phyloP scores from a whole-genome alignment of 1,140 invertebrate genomes.

The Drosophila lowei region DNA sequence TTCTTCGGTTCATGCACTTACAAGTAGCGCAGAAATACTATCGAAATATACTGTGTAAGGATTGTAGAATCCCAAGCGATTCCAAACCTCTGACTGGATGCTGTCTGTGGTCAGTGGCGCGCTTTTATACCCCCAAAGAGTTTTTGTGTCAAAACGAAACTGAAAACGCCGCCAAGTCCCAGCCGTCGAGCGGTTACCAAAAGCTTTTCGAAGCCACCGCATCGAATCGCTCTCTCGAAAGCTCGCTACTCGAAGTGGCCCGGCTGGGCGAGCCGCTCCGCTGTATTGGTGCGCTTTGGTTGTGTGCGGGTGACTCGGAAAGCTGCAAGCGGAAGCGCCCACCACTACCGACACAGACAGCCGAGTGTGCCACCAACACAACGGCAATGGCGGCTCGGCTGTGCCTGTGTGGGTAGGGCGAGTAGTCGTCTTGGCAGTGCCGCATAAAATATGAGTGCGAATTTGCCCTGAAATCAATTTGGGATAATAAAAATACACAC shows the following conservation, averaged over 20 bases:
- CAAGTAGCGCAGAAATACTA: conserved; percentile 59
- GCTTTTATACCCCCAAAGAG: conserved; percentile 86
- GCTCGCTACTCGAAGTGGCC: conserved; percentile 24
- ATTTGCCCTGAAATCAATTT: conserved; percentile 24
- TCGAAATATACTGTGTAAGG: conserved; percentile 68
- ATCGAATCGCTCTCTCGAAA: conserved; percentile 42
- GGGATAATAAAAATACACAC: conserved; percentile 19
- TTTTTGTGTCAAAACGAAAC: conserved; percentile 83
- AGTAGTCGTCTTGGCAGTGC: conserved; percentile 14
- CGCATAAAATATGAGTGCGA: conserved; percentile 35
- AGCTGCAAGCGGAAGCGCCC: conserved; percentile 64
- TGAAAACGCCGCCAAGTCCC: conserved; percentile 65
- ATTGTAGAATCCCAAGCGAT: conserved; percentile 82
- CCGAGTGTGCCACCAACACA: conserved; percentile 36
- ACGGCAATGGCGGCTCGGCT: not conserved
- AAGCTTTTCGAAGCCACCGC: conserved; percentile 55
- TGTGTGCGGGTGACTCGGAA: conserved; percentile 50
- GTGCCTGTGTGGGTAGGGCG: conserved; percentile 37
- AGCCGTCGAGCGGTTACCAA: conserved; percentile 46
- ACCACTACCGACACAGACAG: conserved; percentile 34
- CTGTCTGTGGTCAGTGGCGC: conserved; percentile 85
- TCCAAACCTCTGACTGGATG: conserved; percentile 87
- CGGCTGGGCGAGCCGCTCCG: conserved; percentile 6
- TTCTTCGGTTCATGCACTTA: conserved; percentile 48
- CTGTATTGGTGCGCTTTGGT: conserved; percentile 32